phyloP scores from a whole-genome alignment of 2,113 vertebrate genomes.

The Platysteira castanea region DNA sequence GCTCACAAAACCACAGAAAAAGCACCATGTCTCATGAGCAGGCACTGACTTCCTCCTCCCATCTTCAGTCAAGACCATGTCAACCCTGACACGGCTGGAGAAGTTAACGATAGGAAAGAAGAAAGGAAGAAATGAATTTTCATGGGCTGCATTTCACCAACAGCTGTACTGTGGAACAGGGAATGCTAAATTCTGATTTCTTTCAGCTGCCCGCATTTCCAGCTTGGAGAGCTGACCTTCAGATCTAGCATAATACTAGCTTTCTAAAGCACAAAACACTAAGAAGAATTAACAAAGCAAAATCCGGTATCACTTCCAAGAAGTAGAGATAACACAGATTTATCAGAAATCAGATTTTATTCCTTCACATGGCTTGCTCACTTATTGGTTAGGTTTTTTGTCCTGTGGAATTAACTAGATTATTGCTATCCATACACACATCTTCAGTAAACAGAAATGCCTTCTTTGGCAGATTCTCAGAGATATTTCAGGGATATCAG shows the following conservation, averaged over 20 bases:
- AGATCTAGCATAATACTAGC: not conserved
- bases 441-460: not conserved
- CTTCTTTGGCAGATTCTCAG: not conserved
- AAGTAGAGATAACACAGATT: not conserved
- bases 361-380: not conserved
- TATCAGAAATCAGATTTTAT: not conserved
- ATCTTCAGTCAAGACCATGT: not conserved
- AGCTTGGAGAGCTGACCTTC: constrained; percentile 53
- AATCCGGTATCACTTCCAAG: not conserved
- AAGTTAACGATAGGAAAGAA: not conserved
- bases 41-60: not conserved
- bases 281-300: not conserved
- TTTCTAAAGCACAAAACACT: not conserved
- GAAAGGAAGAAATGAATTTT: not conserved
- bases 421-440: not conserved
- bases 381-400: not conserved
- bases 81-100: not conserved
- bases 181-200: not conserved
- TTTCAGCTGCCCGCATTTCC: constrained; percentile 26
- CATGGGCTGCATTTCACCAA: constrained; percentile 44
- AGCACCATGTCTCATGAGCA: not conserved
- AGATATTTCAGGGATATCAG: not conserved
- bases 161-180: constrained; percentile 17
- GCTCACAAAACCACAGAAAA: not conserved
- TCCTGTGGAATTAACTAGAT: not conserved